These are phyloP conservation scores for Smithornis capensis DNA, from an alignment of 2,113 vertebrate species.

Conservation along the genomic window DNA sequence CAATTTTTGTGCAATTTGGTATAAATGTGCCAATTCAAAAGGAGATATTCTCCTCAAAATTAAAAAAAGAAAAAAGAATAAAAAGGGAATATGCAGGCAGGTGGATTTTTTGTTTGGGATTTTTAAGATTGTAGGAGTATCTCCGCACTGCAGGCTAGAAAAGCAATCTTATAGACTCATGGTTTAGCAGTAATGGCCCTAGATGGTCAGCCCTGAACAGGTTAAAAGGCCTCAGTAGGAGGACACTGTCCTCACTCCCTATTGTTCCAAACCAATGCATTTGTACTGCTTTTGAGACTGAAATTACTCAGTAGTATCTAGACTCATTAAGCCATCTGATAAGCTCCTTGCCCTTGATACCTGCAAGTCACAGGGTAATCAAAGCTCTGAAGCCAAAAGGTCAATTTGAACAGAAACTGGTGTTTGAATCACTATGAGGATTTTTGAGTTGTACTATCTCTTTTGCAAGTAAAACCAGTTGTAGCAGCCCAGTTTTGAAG, in stretches of 20 bases:
- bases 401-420: neutral
- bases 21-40: neutral
- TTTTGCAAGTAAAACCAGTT: neutral
- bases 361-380: neutral
- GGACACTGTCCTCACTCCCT: neutral
- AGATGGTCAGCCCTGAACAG: neutral
- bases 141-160: neutral
- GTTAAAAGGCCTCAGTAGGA: neutral
- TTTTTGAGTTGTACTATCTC: neutral
- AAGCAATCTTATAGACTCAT: neutral
- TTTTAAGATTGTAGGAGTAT: rapidly evolving
- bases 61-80: neutral
- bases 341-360: neutral
- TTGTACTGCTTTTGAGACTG: neutral
- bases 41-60: neutral
- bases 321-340: neutral
- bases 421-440: neutral
- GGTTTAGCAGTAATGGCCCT: neutral
- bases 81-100: neutral
- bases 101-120: rapidly evolving
- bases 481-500: no score
- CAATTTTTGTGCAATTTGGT: neutral
- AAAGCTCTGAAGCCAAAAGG: neutral
- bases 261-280: neutral
- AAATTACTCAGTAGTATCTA: neutral